Conservation (phyloP, 2,113 vertebrate species). For the Arvicanthis niloticus region DNA sequence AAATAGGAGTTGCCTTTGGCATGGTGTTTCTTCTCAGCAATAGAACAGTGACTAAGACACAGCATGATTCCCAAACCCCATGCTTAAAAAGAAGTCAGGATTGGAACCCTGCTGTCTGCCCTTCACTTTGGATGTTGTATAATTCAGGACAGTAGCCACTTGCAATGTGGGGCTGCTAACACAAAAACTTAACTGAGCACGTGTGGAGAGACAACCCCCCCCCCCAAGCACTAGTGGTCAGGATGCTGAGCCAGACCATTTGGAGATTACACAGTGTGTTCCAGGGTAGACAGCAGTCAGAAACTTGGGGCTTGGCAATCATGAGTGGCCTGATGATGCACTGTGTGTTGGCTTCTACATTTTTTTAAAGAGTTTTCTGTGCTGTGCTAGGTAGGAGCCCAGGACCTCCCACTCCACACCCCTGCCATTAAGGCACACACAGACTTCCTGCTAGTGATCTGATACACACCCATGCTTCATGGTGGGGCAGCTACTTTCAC, state of each 20-base stretch:
- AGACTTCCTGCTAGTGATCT: not conserved
- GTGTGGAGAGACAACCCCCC: not conserved
- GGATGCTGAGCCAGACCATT: not conserved
- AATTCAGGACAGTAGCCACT: not conserved
- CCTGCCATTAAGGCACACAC: too few relatives aligned
- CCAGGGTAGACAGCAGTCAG: not conserved
- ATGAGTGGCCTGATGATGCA: not conserved
- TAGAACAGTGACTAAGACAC: not conserved
- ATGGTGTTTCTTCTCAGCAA: not conserved
- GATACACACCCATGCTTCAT: not conserved
- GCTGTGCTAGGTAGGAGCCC: not conserved
- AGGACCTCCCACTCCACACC: not conserved
- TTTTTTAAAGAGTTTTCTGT: not conserved
- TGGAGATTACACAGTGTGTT: not conserved
- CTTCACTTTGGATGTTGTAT: not conserved
- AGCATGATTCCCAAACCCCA: not conserved
- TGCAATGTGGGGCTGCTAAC: not conserved
- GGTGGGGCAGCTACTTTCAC: not conserved
- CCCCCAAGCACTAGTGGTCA: too few relatives aligned
- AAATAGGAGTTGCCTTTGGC: not conserved
- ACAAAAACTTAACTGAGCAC: not conserved
- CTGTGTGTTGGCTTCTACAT: not conserved
- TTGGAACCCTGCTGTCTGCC: not conserved
- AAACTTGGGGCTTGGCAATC: not conserved
- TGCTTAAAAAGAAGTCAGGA: not conserved